These are phyloP conservation scores for Drosophila busckii DNA, from an alignment of 1,140 invertebrate genomes.

Conservation along the genomic window DNA sequence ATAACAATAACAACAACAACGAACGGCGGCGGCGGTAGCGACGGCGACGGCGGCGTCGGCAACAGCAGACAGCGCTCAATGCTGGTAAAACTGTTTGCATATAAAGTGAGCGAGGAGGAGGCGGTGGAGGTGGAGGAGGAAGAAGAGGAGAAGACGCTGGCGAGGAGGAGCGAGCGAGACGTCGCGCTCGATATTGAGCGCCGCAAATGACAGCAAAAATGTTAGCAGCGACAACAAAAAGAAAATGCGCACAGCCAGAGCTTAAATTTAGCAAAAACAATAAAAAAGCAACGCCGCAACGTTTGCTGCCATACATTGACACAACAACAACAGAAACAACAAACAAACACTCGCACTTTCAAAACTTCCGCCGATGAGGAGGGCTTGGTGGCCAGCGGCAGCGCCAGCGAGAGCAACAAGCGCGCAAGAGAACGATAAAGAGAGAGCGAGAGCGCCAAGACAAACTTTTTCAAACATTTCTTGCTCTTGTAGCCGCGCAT, in stretches of 20 bases:
- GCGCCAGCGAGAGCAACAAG: background rate
- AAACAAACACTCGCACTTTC: too few relatives aligned
- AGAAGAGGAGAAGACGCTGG: constrained; percentile 19
- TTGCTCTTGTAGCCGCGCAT: background rate
- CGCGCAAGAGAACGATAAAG: background rate
- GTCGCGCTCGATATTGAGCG: too few relatives aligned
- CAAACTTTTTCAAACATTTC: constrained; percentile 13
- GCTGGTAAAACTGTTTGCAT: constrained; percentile 32
- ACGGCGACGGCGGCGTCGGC: too few relatives aligned
- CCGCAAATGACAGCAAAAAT: constrained; percentile 36
- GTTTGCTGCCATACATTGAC: too few relatives aligned
- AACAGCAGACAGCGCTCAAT: constrained; percentile 7
- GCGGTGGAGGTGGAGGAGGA: constrained; percentile 14
- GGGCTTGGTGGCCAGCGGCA: background rate
- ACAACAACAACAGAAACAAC: constrained; percentile 37
- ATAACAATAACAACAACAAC: constrained; percentile 21
- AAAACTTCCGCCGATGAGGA: too few relatives aligned
- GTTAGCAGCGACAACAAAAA: constrained; percentile 26
- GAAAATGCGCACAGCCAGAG: background rate
- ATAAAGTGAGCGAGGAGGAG: background rate
- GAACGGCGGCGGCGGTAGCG: too few relatives aligned
- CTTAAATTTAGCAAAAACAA: constrained; percentile 15
- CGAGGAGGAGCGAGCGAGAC: background rate
- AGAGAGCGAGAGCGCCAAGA: constrained; percentile 14
- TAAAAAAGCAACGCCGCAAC: too few relatives aligned